These are phyloP conservation scores for Lasioglossum leucozonium DNA, from an alignment of 2,888 invertebrate genomes.

Conservation along the genomic window DNA sequence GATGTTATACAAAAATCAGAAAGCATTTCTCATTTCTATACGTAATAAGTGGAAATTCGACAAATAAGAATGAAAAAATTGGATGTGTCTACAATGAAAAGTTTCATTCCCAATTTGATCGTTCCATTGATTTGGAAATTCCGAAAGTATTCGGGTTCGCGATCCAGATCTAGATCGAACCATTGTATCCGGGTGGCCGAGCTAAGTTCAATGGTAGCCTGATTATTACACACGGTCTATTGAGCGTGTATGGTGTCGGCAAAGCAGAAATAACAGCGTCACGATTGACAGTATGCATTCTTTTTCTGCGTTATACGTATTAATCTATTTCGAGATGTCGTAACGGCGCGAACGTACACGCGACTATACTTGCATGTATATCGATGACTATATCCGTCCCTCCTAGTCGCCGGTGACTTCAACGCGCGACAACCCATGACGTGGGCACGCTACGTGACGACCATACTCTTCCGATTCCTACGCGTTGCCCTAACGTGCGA, in stretches of 20 bases:
- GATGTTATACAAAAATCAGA: no score
- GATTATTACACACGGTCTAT: background rate
- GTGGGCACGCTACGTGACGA: slow-evolving; percentile 28
- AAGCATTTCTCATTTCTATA: no score
- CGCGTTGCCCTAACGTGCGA: background rate
- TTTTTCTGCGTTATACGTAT: background rate
- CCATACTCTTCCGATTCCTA: slow-evolving; percentile 19
- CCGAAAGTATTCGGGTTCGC: background rate
- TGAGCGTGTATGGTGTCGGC: background rate
- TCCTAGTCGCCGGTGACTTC: slow-evolving; percentile 57
- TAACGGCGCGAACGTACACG: slow-evolving; percentile 28
- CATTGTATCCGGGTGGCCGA: background rate
- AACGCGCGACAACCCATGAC: slow-evolving; percentile 42
- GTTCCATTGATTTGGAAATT: background rate
- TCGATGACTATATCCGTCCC: slow-evolving; percentile 37
- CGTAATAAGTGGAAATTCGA: background rate
- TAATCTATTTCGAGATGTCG: slow-evolving; percentile 28
- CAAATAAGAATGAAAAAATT: background rate
- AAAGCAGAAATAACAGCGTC: background rate
- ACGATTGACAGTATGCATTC: background rate
- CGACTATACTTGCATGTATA: background rate
- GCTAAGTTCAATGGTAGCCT: background rate
- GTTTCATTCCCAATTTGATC: background rate
- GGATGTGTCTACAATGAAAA: background rate
- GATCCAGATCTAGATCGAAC: background rate